Percentiles rank a stretch among this genome's conserved stretches.
Evolutionary conservation across 2,888 invertebrate species (phyloP).

Genomic region (Nymphalis urticae): DNA sequence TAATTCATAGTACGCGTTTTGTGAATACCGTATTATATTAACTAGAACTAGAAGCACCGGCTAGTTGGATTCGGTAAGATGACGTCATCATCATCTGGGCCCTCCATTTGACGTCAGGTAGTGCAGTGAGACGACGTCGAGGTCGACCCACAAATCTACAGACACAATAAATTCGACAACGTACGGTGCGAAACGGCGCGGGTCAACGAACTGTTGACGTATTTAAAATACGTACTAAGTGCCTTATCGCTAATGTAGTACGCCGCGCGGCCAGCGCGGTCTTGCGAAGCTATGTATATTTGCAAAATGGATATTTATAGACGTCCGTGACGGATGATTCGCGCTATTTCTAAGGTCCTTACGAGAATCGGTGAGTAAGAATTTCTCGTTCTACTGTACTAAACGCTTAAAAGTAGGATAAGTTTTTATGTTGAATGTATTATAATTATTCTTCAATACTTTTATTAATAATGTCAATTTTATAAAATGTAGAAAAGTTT

Average conservation of each 20-base stretch:
- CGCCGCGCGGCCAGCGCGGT: constrained; percentile 63
- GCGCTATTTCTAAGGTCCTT: constrained; percentile 66
- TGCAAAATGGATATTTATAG: constrained; percentile 77
- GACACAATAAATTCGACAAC: constrained; percentile 79
- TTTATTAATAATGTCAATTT: neutral
- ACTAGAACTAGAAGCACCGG: constrained; percentile 73
- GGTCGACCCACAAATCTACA: constrained; percentile 80
- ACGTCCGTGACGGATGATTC: constrained; percentile 71
- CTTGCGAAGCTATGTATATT: constrained; percentile 65
- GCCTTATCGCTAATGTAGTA: constrained; percentile 78
- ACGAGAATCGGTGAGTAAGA: constrained; percentile 51
- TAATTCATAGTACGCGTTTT: constrained; percentile 68
- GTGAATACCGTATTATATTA: constrained; percentile 61
- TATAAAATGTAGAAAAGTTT: constrained; percentile 19
- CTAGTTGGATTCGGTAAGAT: constrained; percentile 66
- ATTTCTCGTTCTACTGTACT: constrained; percentile 28
- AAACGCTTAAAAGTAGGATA: neutral
- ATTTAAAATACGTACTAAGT: constrained; percentile 78
- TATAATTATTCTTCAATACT: neutral
- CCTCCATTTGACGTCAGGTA: constrained; percentile 75
- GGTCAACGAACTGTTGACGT: constrained; percentile 80
- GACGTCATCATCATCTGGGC: constrained; percentile 74
- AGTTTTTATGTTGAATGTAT: neutral
- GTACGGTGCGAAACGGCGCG: constrained; percentile 71
- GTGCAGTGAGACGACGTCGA: constrained; percentile 49